phyloP scores from a whole-genome alignment of 2,797 vertebrate species.

The Urocyon cinereoargenteus region DNA sequence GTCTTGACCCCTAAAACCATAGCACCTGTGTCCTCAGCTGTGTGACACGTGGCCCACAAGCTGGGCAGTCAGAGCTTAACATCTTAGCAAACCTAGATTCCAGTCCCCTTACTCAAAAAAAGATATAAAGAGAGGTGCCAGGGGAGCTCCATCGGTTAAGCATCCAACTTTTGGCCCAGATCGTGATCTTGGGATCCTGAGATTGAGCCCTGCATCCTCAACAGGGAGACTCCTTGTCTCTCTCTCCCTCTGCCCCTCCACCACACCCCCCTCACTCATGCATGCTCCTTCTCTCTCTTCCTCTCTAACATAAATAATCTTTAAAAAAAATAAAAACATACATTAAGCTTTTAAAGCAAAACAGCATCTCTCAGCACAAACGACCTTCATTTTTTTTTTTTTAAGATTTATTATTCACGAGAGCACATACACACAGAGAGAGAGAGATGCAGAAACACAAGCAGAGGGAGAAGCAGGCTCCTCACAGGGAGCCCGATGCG shows the following conservation, averaged over 20 bases:
- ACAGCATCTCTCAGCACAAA: not conserved
- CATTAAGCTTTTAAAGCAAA: not conserved
- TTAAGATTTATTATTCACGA: not conserved
- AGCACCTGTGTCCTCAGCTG: not conserved
- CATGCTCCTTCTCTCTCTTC: too few species aligned
- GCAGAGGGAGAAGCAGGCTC: too few species aligned
- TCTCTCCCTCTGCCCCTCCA: not conserved
- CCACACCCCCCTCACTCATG: too few species aligned
- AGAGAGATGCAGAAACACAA: too few species aligned
- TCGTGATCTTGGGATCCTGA: too few species aligned
- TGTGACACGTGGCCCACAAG: not conserved
- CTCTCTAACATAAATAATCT: not conserved
- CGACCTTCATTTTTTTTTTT: not conserved
- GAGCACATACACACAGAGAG: too few species aligned
- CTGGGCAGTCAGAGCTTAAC: not conserved
- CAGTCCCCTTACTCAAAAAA: not conserved
- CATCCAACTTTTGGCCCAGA: not conserved
- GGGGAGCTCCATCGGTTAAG: not conserved
- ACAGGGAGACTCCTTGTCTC: not conserved
- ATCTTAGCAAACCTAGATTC: not conserved
- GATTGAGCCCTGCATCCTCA: too few species aligned
- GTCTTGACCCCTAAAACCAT: not conserved
- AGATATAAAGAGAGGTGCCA: not conserved
- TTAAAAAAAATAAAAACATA: not conserved
- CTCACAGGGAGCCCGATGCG: too few species aligned